Conservation (phyloP, 2,888 invertebrate species). For the Physocephala rufipes region DNA sequence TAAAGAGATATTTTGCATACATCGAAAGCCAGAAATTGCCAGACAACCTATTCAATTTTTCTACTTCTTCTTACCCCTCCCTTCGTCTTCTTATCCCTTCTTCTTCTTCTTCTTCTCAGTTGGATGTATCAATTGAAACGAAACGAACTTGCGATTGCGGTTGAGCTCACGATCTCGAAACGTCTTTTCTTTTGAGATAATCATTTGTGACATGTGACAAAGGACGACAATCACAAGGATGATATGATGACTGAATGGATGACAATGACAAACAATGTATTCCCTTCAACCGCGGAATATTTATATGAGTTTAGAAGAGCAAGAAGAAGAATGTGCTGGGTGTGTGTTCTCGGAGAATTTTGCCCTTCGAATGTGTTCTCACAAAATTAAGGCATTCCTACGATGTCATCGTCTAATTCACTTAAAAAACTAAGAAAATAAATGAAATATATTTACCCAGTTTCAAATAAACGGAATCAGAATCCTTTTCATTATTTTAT, state of each 20-base stretch:
- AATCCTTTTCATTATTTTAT: too few relatives aligned
- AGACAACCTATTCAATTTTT: too few relatives aligned
- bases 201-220: conserved; percentile 65
- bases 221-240: too few relatives aligned
- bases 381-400: neutral
- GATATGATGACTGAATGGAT: neutral
- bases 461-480: too few relatives aligned
- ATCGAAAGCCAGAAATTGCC: neutral
- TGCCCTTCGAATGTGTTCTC: neutral
- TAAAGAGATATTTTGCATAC: conserved; percentile 11
- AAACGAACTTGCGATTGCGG: neutral
- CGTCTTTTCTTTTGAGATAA: conserved; percentile 50
- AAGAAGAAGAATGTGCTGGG: neutral
- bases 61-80: too few relatives aligned
- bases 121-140: conserved; percentile 7
- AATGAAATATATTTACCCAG: too few relatives aligned
- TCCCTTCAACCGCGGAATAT: too few relatives aligned
- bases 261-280: neutral
- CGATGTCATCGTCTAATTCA: neutral
- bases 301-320: too few relatives aligned
- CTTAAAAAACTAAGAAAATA: neutral
- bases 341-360: too few relatives aligned
- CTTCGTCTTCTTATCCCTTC: neutral
- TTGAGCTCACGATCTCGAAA: neutral
- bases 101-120: neutral